Percentiles rank a stretch among this genome's conserved stretches.
phyloP scores from a whole-genome alignment of 1,140 invertebrate genomes.

The Ceratina japonica region DNA sequence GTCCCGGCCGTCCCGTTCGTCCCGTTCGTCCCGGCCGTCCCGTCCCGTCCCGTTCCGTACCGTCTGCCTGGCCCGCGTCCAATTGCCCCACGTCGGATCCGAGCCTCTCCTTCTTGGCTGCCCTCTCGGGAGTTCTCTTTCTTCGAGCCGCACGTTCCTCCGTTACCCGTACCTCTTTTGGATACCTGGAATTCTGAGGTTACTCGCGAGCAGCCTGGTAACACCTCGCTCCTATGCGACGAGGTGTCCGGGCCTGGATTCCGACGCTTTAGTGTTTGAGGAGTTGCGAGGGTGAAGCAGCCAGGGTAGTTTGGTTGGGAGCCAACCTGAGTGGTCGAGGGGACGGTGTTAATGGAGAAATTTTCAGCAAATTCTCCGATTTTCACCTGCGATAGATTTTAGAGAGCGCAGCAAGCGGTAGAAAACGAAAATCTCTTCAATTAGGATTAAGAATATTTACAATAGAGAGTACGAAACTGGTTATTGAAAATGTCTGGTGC shows the following conservation, averaged over 20 bases:
- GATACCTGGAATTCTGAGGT: constrained; percentile 24
- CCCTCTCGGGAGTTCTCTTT: background rate
- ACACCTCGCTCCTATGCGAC: constrained; percentile 9
- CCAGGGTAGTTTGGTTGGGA: too few species aligned
- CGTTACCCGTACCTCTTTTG: background rate
- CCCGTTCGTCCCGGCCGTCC: too few species aligned
- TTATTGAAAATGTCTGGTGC: too few species aligned
- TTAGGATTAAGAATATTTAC: too few species aligned
- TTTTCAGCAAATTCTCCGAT: too few species aligned
- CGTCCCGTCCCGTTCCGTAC: constrained; percentile 30
- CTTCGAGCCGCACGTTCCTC: background rate
- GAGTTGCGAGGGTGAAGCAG: background rate
- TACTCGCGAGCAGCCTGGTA: constrained; percentile 12
- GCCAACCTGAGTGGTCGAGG: too few species aligned
- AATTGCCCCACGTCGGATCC: constrained; percentile 70
- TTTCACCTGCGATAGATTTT: too few species aligned
- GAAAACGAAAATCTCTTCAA: too few species aligned
- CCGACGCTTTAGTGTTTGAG: background rate
- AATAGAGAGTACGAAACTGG: too few species aligned
- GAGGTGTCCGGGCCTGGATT: constrained; percentile 4
- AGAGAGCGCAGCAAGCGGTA: too few species aligned
- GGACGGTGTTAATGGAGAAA: too few species aligned
- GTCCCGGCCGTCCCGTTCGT: too few species aligned
- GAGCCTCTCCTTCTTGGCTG: constrained; percentile 71
- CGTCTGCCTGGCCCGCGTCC: constrained; percentile 69